Evolutionary conservation across 1,140 invertebrate species (phyloP).

Genomic region (Drosophila ambigua): DNA sequence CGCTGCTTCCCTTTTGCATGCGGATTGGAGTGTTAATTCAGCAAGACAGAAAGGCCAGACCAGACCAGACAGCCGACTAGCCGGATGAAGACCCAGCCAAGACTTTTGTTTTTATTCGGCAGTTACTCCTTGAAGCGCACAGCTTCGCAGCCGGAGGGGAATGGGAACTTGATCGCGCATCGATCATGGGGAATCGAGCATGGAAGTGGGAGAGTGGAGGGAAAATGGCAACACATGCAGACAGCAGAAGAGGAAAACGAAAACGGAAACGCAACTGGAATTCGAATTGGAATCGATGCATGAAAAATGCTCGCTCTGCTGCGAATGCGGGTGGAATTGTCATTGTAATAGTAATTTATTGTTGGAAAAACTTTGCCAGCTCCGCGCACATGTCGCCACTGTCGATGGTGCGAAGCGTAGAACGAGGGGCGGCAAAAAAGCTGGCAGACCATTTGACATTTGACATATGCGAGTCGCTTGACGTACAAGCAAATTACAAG

Average conservation of each 20-base stretch:
- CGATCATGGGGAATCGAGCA: slow-evolving; percentile 29
- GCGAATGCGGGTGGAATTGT: slow-evolving; percentile 54
- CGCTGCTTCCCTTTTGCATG: slow-evolving; percentile 18
- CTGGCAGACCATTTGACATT: slow-evolving; percentile 62
- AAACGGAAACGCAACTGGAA: slow-evolving; percentile 59
- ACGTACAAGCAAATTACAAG: slow-evolving; percentile 77
- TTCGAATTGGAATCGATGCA: slow-evolving; percentile 63
- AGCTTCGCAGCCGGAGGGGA: neutral
- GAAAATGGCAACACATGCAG: slow-evolving; percentile 4
- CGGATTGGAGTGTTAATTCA: slow-evolving; percentile 65
- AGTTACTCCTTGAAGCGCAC: neutral
- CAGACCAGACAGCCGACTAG: slow-evolving; percentile 16
- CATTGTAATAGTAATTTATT: slow-evolving; percentile 81
- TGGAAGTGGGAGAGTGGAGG: neutral
- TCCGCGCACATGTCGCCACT: slow-evolving; percentile 33
- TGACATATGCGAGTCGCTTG: slow-evolving; percentile 76
- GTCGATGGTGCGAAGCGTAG: slow-evolving; percentile 11
- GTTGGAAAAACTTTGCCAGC: slow-evolving; percentile 58
- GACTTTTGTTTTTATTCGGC: slow-evolving; percentile 14
- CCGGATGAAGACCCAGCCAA: neutral
- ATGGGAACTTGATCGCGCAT: slow-evolving; percentile 27
- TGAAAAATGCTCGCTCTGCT: slow-evolving; percentile 50
- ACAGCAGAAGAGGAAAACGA: slow-evolving; percentile 1
- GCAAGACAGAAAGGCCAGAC: slow-evolving; percentile 16
- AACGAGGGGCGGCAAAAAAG: slow-evolving; percentile 50